Percentiles rank a stretch among this genome's conserved stretches.
Conservation (phyloP, 2,797 vertebrate genomes). For the Pipistrellus nathusii region DNA sequence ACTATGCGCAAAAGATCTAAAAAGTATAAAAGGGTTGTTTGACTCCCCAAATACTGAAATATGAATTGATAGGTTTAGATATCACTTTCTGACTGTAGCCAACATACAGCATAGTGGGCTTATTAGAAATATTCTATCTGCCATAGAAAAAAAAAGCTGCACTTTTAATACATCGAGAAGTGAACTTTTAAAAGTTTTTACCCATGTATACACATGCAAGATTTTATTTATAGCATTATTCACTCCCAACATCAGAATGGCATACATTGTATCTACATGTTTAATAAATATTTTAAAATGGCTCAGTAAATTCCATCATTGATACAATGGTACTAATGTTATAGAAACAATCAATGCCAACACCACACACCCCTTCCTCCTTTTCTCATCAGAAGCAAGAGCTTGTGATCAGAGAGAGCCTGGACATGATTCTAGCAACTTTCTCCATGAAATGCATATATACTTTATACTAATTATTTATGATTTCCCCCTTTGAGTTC, state of each 20-base stretch:
- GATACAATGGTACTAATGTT: not conserved
- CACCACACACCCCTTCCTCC: not conserved
- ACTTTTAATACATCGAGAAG: not conserved
- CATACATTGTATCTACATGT: not conserved
- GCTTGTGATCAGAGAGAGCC: not conserved
- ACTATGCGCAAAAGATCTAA: not conserved
- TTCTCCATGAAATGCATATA: not conserved
- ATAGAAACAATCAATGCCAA: not conserved
- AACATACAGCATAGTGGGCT: not conserved
- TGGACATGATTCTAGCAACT: not conserved
- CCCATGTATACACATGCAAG: not conserved
- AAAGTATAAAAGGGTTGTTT: not conserved
- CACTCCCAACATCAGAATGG: not conserved
- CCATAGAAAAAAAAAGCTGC: not conserved
- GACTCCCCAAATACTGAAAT: not conserved
- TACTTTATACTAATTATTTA: not conserved
- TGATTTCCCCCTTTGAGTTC: not conserved
- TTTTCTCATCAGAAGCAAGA: not conserved
- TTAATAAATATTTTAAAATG: constrained; percentile 7
- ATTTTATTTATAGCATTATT: not conserved
- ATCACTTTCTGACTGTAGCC: not conserved
- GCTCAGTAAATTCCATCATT: not conserved
- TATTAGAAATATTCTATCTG: not conserved
- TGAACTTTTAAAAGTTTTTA: not conserved
- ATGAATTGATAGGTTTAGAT: not conserved